Evolutionary conservation across 2,888 invertebrate species (phyloP).

Genomic region (Sarcophaga carnaria): DNA sequence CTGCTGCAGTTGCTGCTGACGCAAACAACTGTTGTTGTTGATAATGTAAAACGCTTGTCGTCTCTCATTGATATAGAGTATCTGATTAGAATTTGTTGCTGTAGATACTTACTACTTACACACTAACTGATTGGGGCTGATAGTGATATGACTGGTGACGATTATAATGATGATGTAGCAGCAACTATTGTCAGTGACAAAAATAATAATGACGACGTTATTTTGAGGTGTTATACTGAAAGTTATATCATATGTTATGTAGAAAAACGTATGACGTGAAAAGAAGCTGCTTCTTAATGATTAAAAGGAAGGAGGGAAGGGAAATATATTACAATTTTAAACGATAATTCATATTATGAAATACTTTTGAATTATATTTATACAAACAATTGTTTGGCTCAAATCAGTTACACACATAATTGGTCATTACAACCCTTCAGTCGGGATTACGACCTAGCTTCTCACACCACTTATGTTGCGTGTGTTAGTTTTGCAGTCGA

Average conservation of each 20-base stretch:
- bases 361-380: too few relatives aligned
- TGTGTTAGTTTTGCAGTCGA: too few relatives aligned
- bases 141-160: background rate
- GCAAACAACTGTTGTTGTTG: slow-evolving; percentile 47
- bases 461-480: too few relatives aligned
- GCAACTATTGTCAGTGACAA: background rate
- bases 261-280: too few relatives aligned
- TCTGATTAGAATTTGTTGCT: slow-evolving; percentile 32
- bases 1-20: slow-evolving; percentile 48
- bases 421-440: too few relatives aligned
- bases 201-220: slow-evolving; percentile 18
- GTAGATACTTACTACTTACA: background rate
- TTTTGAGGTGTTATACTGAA: slow-evolving; percentile 14
- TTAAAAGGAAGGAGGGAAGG: too few relatives aligned
- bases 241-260: background rate
- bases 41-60: slow-evolving; percentile 46
- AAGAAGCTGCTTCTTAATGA: too few relatives aligned
- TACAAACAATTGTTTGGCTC: too few relatives aligned
- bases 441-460: too few relatives aligned
- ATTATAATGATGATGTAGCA: slow-evolving; percentile 30
- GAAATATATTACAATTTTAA: too few relatives aligned
- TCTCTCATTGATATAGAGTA: slow-evolving; percentile 53
- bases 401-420: too few relatives aligned
- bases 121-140: slow-evolving; percentile 14
- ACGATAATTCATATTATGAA: too few relatives aligned